Evolutionary conservation across 2,113 vertebrate genomes (phyloP).

Genomic region (Scalopus aquaticus): DNA sequence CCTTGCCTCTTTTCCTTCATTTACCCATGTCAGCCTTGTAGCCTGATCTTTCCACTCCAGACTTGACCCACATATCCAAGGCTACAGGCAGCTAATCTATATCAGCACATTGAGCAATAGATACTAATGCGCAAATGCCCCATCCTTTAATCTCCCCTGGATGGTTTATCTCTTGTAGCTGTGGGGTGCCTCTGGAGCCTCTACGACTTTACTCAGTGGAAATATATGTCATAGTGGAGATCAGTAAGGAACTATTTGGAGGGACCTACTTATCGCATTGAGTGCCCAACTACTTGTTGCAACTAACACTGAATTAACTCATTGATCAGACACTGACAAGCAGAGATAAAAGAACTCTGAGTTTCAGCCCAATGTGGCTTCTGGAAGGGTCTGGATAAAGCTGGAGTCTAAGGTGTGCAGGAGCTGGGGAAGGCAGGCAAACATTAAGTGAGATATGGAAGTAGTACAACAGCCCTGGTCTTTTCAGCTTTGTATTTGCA

Average conservation of each 20-base stretch:
- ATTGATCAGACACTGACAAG: neutral
- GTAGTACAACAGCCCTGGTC: neutral
- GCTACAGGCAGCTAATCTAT: neutral
- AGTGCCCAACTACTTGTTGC: neutral
- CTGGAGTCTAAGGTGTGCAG: neutral
- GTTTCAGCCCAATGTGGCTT: neutral
- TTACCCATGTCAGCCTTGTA: neutral
- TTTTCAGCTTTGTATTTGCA: slow-evolving; percentile 39
- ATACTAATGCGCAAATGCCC: neutral
- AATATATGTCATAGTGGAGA: neutral
- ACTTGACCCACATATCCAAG: neutral
- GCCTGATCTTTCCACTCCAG: neutral
- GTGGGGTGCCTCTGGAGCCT: neutral
- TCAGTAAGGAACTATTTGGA: neutral
- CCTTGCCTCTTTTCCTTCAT: neutral
- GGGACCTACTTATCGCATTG: neutral
- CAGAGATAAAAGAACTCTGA: neutral
- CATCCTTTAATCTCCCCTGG: neutral
- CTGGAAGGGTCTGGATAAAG: neutral
- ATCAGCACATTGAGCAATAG: neutral
- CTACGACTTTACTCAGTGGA: neutral
- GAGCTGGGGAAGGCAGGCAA: neutral
- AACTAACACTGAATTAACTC: neutral
- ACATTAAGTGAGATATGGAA: neutral
- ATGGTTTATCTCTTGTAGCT: neutral